A percentile compares a stretch with the other conserved stretches of the same genome.
Evolutionary conservation across 2,113 vertebrate species (phyloP).

Genomic region (Vulpes lagopus): DNA sequence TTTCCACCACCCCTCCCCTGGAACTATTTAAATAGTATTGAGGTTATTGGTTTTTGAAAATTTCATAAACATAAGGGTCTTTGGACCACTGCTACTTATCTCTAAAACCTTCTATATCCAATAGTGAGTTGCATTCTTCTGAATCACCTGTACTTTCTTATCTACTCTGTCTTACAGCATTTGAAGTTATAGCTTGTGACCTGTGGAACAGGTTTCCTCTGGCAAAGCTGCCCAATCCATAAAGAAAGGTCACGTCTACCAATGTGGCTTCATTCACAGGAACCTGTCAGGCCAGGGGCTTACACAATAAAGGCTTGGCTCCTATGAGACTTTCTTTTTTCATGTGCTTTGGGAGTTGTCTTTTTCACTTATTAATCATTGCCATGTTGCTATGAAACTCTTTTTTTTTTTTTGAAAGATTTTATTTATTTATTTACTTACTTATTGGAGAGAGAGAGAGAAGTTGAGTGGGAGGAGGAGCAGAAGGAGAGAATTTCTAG

Average conservation of each 20-base stretch:
- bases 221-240: not conserved
- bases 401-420: not conserved
- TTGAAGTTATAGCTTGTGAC: not conserved
- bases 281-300: not conserved
- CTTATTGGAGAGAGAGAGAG: not conserved
- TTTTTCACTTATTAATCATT: not conserved
- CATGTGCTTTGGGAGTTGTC: not conserved
- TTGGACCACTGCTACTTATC: not conserved
- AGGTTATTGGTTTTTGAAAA: not conserved
- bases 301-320: not conserved
- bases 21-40: not conserved
- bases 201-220: conserved; percentile 4
- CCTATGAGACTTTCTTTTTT: not conserved
- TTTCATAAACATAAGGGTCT: not conserved
- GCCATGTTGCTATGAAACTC: not conserved
- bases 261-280: not conserved
- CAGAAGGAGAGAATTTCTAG: not conserved
- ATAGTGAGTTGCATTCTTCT: not conserved
- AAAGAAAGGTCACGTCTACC: not conserved
- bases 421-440: not conserved
- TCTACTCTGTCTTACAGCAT: not conserved
- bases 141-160: not conserved
- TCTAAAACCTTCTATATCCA: not conserved
- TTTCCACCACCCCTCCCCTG: not conserved
- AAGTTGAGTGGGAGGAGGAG: not conserved